A percentile compares a stretch with the other conserved stretches of the same genome.
Conservation (phyloP, 2,797 vertebrate genomes). For the Percopsis omiscomaycus region DNA sequence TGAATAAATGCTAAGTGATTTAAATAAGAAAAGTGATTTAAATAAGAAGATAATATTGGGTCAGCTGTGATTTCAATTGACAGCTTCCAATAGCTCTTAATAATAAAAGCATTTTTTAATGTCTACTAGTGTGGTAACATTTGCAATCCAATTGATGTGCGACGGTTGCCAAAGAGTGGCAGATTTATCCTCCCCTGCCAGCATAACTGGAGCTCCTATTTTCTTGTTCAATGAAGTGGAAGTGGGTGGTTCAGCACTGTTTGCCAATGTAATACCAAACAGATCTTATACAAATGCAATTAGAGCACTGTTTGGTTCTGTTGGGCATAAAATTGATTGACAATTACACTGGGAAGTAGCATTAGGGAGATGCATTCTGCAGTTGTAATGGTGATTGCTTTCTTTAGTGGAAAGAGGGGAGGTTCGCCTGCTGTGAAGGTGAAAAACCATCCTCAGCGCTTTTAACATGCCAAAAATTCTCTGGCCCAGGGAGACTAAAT, state of each 20-base stretch:
- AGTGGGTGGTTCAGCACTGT: slow-evolving; percentile 61
- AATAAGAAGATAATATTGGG: slow-evolving; percentile 38
- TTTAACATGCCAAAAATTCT: slow-evolving; percentile 47
- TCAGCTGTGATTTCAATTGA: slow-evolving; percentile 47
- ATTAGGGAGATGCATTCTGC: slow-evolving; percentile 40
- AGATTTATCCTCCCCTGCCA: slow-evolving; percentile 64
- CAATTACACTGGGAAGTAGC: slow-evolving; percentile 36
- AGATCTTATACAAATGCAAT: slow-evolving; percentile 67
- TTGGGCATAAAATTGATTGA: slow-evolving; percentile 60
- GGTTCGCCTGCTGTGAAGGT: slow-evolving; percentile 35
- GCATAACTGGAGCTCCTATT: slow-evolving; percentile 56
- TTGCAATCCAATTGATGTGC: slow-evolving; percentile 57
- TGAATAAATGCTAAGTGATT: slow-evolving; percentile 1
- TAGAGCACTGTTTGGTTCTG: slow-evolving; percentile 58
- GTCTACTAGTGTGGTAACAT: slow-evolving; percentile 50
- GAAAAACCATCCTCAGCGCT: slow-evolving; percentile 41
- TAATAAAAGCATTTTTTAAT: slow-evolving; percentile 54
- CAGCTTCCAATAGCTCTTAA: slow-evolving; percentile 51
- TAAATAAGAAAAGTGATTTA: slow-evolving; percentile 23
- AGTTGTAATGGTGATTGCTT: slow-evolving; percentile 34
- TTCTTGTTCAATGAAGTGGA: slow-evolving; percentile 69
- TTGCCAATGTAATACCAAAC: slow-evolving; percentile 64
- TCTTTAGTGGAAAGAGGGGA: slow-evolving; percentile 23
- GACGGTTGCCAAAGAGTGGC: slow-evolving; percentile 58
- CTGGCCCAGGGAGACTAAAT: slow-evolving; percentile 30